Evolutionary conservation across 2,113 vertebrate species (phyloP).

Genomic region (Naja naja): DNA sequence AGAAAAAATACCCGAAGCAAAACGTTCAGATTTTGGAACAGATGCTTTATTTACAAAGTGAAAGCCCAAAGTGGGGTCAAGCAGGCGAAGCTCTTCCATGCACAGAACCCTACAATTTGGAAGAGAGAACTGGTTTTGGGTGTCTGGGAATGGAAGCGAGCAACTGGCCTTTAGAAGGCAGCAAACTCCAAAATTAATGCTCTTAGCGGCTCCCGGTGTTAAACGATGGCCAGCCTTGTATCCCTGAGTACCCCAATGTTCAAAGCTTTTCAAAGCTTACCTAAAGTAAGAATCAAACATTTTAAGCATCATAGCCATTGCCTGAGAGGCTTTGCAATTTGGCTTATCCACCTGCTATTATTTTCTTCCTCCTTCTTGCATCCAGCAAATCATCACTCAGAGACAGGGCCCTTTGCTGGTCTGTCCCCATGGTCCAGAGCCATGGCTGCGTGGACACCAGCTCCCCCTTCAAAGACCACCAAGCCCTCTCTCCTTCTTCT

Average conservation of each 20-base stretch:
- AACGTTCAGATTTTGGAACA: not conserved
- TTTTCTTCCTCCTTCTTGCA: not conserved
- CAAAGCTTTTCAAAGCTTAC: not conserved
- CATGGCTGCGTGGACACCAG: not conserved
- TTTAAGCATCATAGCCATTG: not conserved
- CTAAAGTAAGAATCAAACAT: not conserved
- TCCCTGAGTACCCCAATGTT: no score
- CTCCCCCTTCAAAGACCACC: slow-evolving; percentile 25
- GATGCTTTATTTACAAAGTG: not conserved
- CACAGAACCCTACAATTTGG: not conserved
- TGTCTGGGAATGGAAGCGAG: not conserved
- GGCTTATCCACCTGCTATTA: not conserved
- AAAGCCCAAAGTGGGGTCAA: not conserved
- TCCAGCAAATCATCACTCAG: not conserved
- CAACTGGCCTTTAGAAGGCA: not conserved
- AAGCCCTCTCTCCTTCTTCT: slow-evolving; percentile 44
- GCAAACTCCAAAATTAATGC: not conserved
- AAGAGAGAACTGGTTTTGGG: not conserved
- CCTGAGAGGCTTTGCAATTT: not conserved
- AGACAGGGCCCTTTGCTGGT: not conserved
- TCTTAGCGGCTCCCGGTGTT: not conserved
- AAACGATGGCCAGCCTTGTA: not conserved
- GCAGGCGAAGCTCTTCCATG: no score
- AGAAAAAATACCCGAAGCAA: not conserved
- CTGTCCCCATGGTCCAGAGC: not conserved